These are phyloP conservation scores for Ischnura elegans DNA, from an alignment of 2,888 invertebrate genomes.

Conservation along the genomic window DNA sequence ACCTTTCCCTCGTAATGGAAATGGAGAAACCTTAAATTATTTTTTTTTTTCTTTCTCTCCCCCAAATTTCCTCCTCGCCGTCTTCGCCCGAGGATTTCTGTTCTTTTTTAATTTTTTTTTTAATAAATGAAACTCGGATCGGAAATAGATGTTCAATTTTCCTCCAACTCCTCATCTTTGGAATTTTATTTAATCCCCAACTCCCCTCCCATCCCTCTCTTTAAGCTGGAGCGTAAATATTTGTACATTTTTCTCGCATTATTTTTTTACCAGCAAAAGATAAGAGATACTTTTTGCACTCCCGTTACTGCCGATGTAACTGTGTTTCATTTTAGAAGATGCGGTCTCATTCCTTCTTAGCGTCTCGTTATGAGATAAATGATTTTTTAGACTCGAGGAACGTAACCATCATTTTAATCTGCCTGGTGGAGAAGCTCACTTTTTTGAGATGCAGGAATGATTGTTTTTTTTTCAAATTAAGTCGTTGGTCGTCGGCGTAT, in stretches of 20 bases:
- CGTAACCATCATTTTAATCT: too few species aligned
- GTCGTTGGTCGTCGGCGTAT: too few species aligned
- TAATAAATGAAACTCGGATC: neutral
- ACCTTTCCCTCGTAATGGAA: neutral
- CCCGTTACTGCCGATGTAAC: neutral
- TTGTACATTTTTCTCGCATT: neutral
- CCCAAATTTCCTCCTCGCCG: too few species aligned
- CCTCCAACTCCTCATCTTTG: neutral
- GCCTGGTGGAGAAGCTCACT: too few species aligned
- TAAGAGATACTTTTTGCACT: neutral
- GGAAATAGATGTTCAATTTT: neutral
- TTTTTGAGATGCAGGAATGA: too few species aligned
- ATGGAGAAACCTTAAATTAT: neutral
- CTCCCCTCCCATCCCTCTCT: too few species aligned
- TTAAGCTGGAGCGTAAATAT: neutral
- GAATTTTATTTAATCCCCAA: neutral
- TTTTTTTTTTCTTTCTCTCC: neutral
- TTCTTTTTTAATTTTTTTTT: too few species aligned
- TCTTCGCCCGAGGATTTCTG: neutral
- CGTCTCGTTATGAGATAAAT: neutral
- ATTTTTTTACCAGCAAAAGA: neutral
- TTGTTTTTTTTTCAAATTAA: too few species aligned
- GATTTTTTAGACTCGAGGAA: neutral
- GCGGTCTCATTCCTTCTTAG: neutral
- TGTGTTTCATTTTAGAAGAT: neutral